Percentiles rank a stretch among this genome's conserved stretches.
Evolutionary conservation across 2,113 vertebrate species (phyloP).

Genomic region (Apteryx owenii): DNA sequence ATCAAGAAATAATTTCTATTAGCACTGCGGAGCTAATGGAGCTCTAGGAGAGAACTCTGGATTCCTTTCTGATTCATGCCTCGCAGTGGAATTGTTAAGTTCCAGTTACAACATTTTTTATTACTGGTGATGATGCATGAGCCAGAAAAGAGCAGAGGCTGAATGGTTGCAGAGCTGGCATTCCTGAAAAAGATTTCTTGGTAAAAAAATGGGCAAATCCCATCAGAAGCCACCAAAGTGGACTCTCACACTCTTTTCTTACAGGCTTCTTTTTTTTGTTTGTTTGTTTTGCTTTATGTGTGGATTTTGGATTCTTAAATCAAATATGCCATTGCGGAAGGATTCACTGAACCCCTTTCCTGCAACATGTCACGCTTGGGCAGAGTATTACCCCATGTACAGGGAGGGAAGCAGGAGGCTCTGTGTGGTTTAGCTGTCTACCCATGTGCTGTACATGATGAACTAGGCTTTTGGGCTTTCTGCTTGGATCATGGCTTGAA

Average conservation of each 20-base stretch:
- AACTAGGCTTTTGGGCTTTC: not conserved
- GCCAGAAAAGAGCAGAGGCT: constrained; percentile 24
- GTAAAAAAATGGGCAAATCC: constrained; percentile 2
- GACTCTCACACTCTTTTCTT: not conserved
- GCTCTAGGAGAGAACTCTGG: constrained; percentile 25
- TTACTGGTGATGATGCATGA: constrained; percentile 31
- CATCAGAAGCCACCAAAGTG: not conserved
- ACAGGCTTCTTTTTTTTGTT: not conserved
- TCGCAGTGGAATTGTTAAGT: constrained; percentile 53
- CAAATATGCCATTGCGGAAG: not conserved
- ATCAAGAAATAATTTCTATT: constrained; percentile 37
- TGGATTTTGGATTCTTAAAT: not conserved
- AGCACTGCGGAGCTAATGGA: constrained; percentile 39
- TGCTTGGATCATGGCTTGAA: not conserved
- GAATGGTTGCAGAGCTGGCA: not conserved
- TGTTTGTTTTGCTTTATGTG: not conserved
- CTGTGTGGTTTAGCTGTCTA: not conserved
- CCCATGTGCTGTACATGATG: not conserved
- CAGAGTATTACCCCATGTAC: not conserved
- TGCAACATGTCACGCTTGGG: not conserved
- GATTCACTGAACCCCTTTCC: accelerated
- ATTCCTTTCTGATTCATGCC: constrained; percentile 57
- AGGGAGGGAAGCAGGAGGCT: not conserved
- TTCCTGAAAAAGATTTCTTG: not conserved
- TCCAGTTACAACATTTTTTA: constrained; percentile 29